These are phyloP conservation scores for Drosophila erecta DNA, from an alignment of 1,140 invertebrate species.

Conservation along the genomic window DNA sequence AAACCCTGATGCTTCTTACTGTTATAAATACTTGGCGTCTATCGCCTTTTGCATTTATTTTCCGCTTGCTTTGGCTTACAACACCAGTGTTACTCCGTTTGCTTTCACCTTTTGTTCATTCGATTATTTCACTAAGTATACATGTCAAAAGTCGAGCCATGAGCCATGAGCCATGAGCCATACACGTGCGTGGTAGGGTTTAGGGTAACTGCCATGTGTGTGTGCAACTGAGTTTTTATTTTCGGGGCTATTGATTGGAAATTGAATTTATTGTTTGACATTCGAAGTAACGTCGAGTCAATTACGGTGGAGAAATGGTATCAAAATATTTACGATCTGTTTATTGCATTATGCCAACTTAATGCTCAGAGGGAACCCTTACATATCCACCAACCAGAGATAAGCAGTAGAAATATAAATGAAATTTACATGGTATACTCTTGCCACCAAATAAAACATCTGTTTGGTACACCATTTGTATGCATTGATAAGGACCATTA, in stretches of 20 bases:
- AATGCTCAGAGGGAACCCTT: slow-evolving; percentile 26
- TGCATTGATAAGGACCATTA: slow-evolving; percentile 40
- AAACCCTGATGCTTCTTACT: background rate
- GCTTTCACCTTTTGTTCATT: slow-evolving; percentile 11
- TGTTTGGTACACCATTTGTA: background rate
- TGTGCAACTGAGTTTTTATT: background rate
- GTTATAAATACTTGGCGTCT: slow-evolving; percentile 29
- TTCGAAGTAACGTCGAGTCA: slow-evolving; percentile 79
- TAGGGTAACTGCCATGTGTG: slow-evolving; percentile 37
- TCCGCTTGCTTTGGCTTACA: slow-evolving; percentile 78
- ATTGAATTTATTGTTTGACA: slow-evolving; percentile 84
- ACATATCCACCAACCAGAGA: background rate
- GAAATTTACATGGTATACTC: slow-evolving; percentile 26
- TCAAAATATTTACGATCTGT: slow-evolving; percentile 83
- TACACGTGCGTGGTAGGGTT: slow-evolving; percentile 72
- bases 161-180: background rate
- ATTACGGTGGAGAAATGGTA: slow-evolving; percentile 82
- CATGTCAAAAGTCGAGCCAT: slow-evolving; percentile 34
- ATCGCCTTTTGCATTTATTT: slow-evolving; percentile 78
- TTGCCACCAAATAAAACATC: slow-evolving; percentile 32
- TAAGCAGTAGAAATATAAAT: slow-evolving; percentile 38
- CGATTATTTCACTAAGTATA: slow-evolving; percentile 49
- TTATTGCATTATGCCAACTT: slow-evolving; percentile 80
- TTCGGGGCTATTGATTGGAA: slow-evolving; percentile 69
- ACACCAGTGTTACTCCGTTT: slow-evolving; percentile 17